These are phyloP conservation scores for Gallinago media DNA, from an alignment of 2,113 vertebrate genomes.

Conservation along the genomic window DNA sequence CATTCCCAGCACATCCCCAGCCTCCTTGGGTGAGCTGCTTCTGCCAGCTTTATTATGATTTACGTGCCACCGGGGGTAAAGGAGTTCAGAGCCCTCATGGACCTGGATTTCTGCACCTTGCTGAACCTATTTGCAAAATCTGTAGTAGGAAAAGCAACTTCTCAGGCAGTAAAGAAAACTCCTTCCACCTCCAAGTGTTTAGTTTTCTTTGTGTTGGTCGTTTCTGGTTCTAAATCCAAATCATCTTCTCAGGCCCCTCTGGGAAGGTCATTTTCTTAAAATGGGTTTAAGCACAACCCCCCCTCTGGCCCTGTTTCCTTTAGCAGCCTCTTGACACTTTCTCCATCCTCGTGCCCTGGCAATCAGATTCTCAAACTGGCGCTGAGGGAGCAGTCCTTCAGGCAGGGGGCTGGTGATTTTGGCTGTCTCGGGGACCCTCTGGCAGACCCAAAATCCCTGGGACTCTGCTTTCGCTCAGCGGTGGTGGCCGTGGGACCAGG, in stretches of 20 bases:
- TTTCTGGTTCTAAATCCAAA: not conserved
- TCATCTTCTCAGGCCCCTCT: not conserved
- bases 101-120: not conserved
- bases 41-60: not conserved
- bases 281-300: not conserved
- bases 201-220: rapidly evolving
- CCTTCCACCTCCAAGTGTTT: not conserved
- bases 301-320: not conserved
- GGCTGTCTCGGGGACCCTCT: not conserved
- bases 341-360: not conserved
- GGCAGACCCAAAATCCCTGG: rapidly evolving
- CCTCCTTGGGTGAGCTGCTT: not conserved
- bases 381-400: not conserved
- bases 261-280: not conserved
- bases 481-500: rapidly evolving
- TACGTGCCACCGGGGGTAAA: rapidly evolving
- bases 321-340: not conserved
- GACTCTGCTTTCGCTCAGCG: rapidly evolving
- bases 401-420: rapidly evolving
- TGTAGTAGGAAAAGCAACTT: not conserved
- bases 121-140: not conserved
- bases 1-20: not conserved
- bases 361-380: not conserved
- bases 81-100: not conserved
- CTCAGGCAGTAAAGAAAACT: not conserved